Base-by-base conservation (phyloP, 2,888 invertebrate species). In the Portevinia maculata region DNA sequence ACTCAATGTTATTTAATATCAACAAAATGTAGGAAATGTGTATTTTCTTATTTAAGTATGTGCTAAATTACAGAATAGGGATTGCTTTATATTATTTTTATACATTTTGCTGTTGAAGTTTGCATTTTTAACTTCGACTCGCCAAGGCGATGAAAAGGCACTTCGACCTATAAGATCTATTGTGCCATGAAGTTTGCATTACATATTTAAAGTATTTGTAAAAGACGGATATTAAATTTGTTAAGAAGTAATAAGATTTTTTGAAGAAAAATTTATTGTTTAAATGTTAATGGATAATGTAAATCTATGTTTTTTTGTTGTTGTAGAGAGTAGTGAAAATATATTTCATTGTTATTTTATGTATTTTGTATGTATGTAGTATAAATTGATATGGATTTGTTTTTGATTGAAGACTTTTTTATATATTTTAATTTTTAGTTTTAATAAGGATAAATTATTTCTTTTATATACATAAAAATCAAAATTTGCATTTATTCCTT, bases 161-260 rank as follows among this genome's bases (percentile, higher is more conserved):
- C n/a, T n/a, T n/a, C n/a, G n/a, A n/a, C n/a, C n/a, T n/a, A n/a
- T n/a, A n/a, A n/a, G n/a, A n/a, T n/a, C n/a, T n/a, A n/a, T n/a
- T n/a, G n/a, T n/a, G n/a, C n/a, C n/a, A n/a, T n/a, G n/a, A n/a
- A n/a, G n/a, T n/a, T n/a, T n/a, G n/a, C n/a, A n/a, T n/a, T n/a
- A n/a, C n/a, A n/a, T 84, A 41, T 28, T 76, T 74, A 46, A 46
- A 59, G 41, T 71, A 39, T 79, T 69, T 73, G 65, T 52, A 70
- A 86, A 85, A 71, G 85, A 85, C 88, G 86, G 86, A 88, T 86
- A 53, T 81, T 87, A 87, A 86, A 85, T 89, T 88, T 87, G 85
- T 88, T 86, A 87, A 87, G 86, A 87, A 74, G 55, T 69, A 52
- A 59, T 52, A 75, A 65, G 53, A 59, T 13, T 28, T 24, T 62